Evolutionary conservation across 2,888 invertebrate species (phyloP).

Genomic region (Calameuta pallipes): DNA sequence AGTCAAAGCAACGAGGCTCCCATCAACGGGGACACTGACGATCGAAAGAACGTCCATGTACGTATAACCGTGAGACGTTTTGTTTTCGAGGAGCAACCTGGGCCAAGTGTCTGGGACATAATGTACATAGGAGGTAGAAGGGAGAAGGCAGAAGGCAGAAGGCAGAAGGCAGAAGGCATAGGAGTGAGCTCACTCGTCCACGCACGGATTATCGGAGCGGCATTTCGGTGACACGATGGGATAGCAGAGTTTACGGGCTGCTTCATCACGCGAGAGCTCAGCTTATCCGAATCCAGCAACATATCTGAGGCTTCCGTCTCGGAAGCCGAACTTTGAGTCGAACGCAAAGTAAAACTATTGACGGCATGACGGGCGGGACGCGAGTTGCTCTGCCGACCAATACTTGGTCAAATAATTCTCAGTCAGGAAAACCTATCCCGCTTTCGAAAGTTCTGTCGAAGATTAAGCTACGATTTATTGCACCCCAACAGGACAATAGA

Average conservation of each 20-base stretch:
- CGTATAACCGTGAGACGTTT: too few relatives aligned
- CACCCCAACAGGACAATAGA: conserved; percentile 37
- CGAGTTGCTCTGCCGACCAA: conserved; percentile 29
- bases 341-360: too few relatives aligned
- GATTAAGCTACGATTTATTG: conserved; percentile 56
- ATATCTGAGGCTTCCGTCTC: conserved; percentile 61
- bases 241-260: conserved; percentile 60
- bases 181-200: not conserved
- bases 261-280: conserved; percentile 63
- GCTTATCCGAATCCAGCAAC: conserved; percentile 63
- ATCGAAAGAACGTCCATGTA: too few relatives aligned
- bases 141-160: too few relatives aligned
- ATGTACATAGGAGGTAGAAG: too few relatives aligned
- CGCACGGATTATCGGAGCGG: conserved; percentile 56
- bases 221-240: conserved; percentile 59
- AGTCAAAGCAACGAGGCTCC: too few relatives aligned
- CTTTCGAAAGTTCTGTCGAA: conserved; percentile 54
- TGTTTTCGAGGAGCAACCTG: too few relatives aligned
- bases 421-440: conserved; percentile 27
- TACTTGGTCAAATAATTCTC: conserved; percentile 51
- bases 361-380: too few relatives aligned
- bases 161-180: too few relatives aligned
- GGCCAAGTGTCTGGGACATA: too few relatives aligned
- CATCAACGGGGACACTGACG: too few relatives aligned
- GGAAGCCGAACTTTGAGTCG: conserved; percentile 10